phyloP scores from a whole-genome alignment of 2,797 vertebrate genomes.

The Tinamus major region DNA sequence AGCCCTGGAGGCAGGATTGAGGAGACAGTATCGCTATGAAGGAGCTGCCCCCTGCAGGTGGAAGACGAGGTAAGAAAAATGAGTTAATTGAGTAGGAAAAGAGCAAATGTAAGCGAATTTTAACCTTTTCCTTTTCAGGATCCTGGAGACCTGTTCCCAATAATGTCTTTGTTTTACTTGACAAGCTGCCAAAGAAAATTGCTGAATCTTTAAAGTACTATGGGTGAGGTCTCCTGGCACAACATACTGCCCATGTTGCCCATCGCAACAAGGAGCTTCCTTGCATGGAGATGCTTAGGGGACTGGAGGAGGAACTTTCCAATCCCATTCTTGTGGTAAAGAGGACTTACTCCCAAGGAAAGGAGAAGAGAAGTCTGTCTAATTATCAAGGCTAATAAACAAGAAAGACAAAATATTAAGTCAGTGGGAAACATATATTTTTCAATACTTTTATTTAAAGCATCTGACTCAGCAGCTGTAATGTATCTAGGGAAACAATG shows the following conservation, averaged over 20 bases:
- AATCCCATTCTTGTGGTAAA: neutral
- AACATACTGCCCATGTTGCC: neutral
- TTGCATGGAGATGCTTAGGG: neutral
- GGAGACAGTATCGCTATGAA: neutral
- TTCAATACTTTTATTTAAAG: neutral
- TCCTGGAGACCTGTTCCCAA: neutral
- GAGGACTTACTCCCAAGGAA: neutral
- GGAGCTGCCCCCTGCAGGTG: accelerated
- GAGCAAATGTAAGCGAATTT: neutral
- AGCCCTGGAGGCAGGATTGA: accelerated
- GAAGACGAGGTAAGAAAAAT: neutral
- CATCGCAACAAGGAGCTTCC: neutral
- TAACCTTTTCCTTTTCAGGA: neutral
- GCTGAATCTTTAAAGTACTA: neutral
- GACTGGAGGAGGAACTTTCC: neutral
- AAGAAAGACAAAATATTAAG: neutral
- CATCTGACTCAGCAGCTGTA: neutral
- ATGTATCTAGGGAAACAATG: neutral
- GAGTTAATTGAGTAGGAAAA: neutral
- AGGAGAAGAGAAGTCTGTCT: neutral
- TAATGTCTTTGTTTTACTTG: neutral
- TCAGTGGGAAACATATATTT: neutral
- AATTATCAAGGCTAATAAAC: neutral
- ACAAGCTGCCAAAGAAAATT: neutral
- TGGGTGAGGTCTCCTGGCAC: neutral